Evolutionary conservation across 1,140 invertebrate genomes (phyloP).

Genomic region (Ostrea denselamellosa): DNA sequence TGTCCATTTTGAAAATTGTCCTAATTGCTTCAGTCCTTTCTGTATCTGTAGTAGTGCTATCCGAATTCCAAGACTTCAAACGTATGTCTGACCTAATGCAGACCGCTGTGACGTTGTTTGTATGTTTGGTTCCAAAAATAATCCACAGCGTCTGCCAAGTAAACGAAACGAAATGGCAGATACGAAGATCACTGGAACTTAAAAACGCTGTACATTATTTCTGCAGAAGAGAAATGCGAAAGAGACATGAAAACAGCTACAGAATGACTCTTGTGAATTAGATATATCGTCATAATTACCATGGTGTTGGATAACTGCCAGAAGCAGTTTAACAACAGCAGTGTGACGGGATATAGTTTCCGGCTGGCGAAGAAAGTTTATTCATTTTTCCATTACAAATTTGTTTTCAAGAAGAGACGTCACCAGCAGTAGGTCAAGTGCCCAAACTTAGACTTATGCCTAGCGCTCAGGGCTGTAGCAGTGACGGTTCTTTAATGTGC

Average conservation of each 20-base stretch:
- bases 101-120: constrained; percentile 43
- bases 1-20: constrained; percentile 41
- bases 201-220: constrained; percentile 1
- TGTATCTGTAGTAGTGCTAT: constrained; percentile 45
- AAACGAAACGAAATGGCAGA: background rate
- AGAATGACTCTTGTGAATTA: background rate
- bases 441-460: too few relatives aligned
- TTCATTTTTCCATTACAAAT: too few relatives aligned
- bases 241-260: background rate
- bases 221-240: constrained; percentile 25
- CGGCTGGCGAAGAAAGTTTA: too few relatives aligned
- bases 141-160: constrained; percentile 45
- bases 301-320: background rate
- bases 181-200: background rate
- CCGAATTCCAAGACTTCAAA: constrained; percentile 46
- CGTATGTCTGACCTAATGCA: constrained; percentile 48
- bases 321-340: background rate
- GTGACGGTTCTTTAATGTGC: too few relatives aligned
- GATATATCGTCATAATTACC: background rate
- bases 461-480: too few relatives aligned
- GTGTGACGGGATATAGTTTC: background rate
- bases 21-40: constrained; percentile 39
- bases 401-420: too few relatives aligned
- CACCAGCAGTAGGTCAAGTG: too few relatives aligned
- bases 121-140: constrained; percentile 52